Evolutionary conservation across 1,140 invertebrate genomes (phyloP), one percentile per base, ranked within the genome.

Genomic region (Venustaconcha ellipsiformis): DNA sequence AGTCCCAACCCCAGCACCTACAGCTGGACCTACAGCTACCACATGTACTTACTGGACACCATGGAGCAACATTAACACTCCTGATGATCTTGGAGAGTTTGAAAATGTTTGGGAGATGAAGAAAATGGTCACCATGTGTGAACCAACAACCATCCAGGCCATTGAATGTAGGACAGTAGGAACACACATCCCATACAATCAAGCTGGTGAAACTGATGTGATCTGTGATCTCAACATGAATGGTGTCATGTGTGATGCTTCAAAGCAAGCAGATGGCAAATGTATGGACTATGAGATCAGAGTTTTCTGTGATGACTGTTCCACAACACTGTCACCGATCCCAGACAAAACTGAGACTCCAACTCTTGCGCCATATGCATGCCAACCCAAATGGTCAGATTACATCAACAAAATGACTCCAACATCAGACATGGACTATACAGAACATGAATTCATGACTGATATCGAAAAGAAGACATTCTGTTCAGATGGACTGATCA

Each of bases 211-310:
- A 92, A 94, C 59, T 8, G 74, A 78, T 83, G 94, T 94, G 0
- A 92, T 94, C 71, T 96, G 95, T 83, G 93, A 92, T 80, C 83
- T 96, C 57, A 92, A 94, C 80, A 56, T 76, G 14, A 90, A 91
- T 20, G 81, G 81, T 1, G 78, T 83, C n/a, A 57, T 74, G 4
- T 83, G 81, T 56, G 75, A 74, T 62, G 78, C 70, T 18, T 59
- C 63, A 55, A 30, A 67, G 15, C 79, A 83, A 74, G 15, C 59
- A 8, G 57, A 64, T 18, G 74, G 78, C 30, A 55, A 15, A 26
- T 83, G 79, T 57, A 30, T 68, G 2, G 77, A 83, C 69, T 83
- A 80, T 67, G 81, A 82, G 65, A 74, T 82, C n/a, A 67, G 81
- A 30, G 71, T 80, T 14, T 82, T 78, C 71, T 82, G 81, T 83